Evolutionary conservation across 2,797 vertebrate genomes (phyloP).

Genomic region (Gallinago stenura): DNA sequence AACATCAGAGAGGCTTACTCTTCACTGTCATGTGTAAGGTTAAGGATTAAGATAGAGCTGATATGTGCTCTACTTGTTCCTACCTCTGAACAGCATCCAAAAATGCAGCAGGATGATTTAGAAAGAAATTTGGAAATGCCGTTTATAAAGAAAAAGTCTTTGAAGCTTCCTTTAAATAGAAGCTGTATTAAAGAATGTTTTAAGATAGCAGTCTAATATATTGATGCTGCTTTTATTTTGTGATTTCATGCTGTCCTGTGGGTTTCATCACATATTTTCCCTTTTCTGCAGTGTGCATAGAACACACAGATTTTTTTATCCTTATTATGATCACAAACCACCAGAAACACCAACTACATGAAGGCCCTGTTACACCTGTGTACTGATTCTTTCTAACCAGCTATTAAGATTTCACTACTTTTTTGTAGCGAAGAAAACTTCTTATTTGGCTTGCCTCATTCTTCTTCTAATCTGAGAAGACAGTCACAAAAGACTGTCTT

Average conservation of each 20-base stretch:
- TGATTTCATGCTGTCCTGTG: background rate
- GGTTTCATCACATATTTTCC: background rate
- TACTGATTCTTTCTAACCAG: background rate
- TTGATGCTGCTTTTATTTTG: background rate
- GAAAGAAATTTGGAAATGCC: constrained; percentile 32
- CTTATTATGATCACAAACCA: background rate
- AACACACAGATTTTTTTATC: background rate
- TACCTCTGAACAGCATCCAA: constrained; percentile 49
- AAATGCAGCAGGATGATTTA: constrained; percentile 28
- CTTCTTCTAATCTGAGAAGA: background rate
- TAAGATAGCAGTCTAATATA: background rate
- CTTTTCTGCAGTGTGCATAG: background rate
- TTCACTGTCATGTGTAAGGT: constrained; percentile 75
- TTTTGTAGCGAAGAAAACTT: background rate
- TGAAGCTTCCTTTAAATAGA: constrained; percentile 39
- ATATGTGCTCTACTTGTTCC: constrained; percentile 50
- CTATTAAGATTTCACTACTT: background rate
- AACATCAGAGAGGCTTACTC: constrained; percentile 72
- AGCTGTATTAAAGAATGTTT: background rate
- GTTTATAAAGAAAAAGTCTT: background rate
- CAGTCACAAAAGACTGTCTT: background rate
- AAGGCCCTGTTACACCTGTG: background rate
- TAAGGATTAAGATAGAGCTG: constrained; percentile 72
- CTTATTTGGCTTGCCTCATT: background rate
- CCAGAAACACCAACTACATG: background rate